Evolutionary conservation across 1,140 invertebrate genomes (phyloP), one percentile per base, ranked within the genome.

Genomic region (Heliothis subflexa): DNA sequence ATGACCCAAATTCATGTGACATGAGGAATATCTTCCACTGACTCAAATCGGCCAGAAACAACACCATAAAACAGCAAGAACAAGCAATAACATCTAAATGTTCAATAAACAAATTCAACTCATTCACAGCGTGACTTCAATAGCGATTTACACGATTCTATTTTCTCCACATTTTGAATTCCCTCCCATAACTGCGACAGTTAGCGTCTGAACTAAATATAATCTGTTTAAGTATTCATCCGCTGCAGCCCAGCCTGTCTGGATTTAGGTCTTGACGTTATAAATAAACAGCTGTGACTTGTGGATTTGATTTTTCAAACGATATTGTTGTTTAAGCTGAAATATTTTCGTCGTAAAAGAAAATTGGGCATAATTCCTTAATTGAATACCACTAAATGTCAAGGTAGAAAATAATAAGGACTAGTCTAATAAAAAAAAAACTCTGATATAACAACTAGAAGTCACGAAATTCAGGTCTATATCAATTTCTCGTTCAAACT

Each of bases 211-310:
- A 49, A 50, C 66, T 70, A 70, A 70, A 70, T 70, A 70, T 70
- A 70, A 70, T 70, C 66, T 52, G 66, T 70, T 70, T 70, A 70
- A 50, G 47, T 70, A 70, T 70, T 70, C 66, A 66, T 50, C 66
- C 66, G 66, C 47, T 68, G 64, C 47, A 68, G 14, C 64, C 64
- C 64, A 68, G 47, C 21, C 47, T 52, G 64, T 68, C 64, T 68
- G 64, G 47, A 68, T 68, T 52, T 68, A 68, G 47, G 64, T 68
- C 64, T 68, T 50, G 64, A 68, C 64, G 64, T 25, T 68, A 68
- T 68, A 68, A 68, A 68, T 68, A 68, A 68, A 50, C 18, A 50
- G 12, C 45, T 50, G 21, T 50, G 45, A 64, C 61, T 68, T 68
- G 50, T 50, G 47, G 64, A 28, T 50, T 68, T 11, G 18, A 21